Evolutionary conservation across 2,113 vertebrate species (phyloP).

Genomic region (Pelusios castaneus): DNA sequence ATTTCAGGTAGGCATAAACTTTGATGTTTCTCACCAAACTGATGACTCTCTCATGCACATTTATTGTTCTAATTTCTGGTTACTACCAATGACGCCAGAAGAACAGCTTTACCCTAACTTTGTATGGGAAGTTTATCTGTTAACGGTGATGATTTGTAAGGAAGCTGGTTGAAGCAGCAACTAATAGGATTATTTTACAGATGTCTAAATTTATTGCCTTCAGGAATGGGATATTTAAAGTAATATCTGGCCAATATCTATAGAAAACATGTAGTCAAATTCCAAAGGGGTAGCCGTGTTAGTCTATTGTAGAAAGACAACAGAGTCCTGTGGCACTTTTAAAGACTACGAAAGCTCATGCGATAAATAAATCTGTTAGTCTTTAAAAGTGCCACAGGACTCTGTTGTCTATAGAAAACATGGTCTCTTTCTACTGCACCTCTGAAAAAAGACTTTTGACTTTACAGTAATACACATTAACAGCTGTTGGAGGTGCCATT

Average conservation of each 20-base stretch:
- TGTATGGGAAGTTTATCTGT: slow-evolving; percentile 53
- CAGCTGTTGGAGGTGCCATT: not conserved
- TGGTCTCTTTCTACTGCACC: not conserved
- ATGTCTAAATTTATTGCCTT: not conserved
- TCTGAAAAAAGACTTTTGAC: not conserved
- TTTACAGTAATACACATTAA: not conserved
- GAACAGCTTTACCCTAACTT: slow-evolving; percentile 7
- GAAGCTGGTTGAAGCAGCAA: not conserved
- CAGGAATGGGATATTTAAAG: slow-evolving; percentile 9
- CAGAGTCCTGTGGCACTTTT: too few species aligned
- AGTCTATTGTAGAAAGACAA: too few species aligned
- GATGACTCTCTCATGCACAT: slow-evolving; percentile 12
- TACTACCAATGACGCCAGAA: slow-evolving; percentile 12
- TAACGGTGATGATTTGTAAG: slow-evolving; percentile 30
- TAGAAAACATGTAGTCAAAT: too few species aligned
- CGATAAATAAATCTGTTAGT: too few species aligned
- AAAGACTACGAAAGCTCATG: too few species aligned
- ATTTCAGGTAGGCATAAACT: slow-evolving; percentile 1
- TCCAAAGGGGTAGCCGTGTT: too few species aligned
- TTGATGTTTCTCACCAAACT: slow-evolving; percentile 54
- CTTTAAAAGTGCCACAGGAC: too few species aligned
- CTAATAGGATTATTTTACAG: slow-evolving; percentile 33
- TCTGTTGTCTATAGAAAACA: too few species aligned
- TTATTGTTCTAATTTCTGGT: slow-evolving; percentile 49
- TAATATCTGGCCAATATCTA: not conserved